Evolutionary conservation across 2,113 vertebrate genomes (phyloP).

Genomic region (Scartelaos histophorus): DNA sequence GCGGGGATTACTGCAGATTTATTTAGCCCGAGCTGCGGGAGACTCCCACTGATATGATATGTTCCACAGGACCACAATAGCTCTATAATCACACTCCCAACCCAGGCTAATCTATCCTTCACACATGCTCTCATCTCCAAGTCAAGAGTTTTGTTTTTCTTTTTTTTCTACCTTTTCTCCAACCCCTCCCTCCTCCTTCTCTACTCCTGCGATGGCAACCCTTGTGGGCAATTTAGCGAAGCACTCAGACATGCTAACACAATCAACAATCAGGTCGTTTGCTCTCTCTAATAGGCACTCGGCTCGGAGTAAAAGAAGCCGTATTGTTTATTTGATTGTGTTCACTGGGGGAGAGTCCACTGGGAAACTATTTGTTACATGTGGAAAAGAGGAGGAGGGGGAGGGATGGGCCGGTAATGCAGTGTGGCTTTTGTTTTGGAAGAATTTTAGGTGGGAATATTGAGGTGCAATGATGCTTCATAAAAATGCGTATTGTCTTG

Average conservation of each 20-base stretch:
- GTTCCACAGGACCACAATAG: constrained; percentile 71
- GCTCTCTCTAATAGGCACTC: constrained; percentile 70
- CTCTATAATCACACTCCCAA: constrained; percentile 71
- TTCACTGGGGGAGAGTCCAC: constrained; percentile 59
- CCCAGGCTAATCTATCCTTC: constrained; percentile 70
- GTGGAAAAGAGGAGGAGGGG: constrained; percentile 53
- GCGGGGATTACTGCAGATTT: constrained; percentile 74
- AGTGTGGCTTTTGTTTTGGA: constrained; percentile 62
- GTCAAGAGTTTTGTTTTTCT: constrained; percentile 70
- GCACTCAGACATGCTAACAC: constrained; percentile 74
- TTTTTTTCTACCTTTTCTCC: constrained; percentile 1
- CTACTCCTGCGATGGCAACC: constrained; percentile 54
- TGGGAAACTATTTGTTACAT: constrained; percentile 64
- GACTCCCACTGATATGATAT: constrained; percentile 68
- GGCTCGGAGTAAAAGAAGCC: constrained; percentile 61
- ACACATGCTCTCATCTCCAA: constrained; percentile 68
- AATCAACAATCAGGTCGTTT: constrained; percentile 74
- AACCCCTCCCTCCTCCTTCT: constrained; percentile 23
- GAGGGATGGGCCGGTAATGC: constrained; percentile 32
- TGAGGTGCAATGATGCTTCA: constrained; percentile 39
- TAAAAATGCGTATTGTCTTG: constrained; percentile 32
- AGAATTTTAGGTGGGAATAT: constrained; percentile 47
- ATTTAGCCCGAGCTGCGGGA: constrained; percentile 73
- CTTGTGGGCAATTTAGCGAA: constrained; percentile 74
- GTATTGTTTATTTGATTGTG: constrained; percentile 74